Percentiles rank a stretch among this genome's conserved stretches.
These are phyloP conservation scores for Peromyscus aztecus DNA, from an alignment of 2,797 vertebrate genomes.

Conservation along the genomic window DNA sequence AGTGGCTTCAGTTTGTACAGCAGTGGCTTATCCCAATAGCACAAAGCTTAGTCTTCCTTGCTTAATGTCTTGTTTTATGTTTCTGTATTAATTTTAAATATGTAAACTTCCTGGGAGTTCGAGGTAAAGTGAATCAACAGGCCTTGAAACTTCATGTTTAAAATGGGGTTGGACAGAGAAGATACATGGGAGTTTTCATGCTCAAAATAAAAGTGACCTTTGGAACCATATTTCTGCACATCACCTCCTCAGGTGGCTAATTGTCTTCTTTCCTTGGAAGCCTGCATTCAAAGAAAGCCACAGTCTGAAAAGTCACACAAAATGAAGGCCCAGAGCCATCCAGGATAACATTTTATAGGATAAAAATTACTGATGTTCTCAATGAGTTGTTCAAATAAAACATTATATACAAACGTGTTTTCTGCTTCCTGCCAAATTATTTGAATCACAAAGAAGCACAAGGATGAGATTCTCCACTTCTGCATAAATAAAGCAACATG, in stretches of 20 bases:
- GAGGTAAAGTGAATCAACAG: background rate
- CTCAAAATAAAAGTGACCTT: background rate
- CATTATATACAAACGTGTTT: background rate
- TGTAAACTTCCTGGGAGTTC: background rate
- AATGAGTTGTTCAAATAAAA: background rate
- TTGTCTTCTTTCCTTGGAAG: background rate
- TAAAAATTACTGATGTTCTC: background rate
- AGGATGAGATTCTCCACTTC: background rate
- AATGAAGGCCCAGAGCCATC: background rate
- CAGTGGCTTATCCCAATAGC: background rate
- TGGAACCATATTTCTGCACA: background rate
- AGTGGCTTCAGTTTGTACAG: background rate
- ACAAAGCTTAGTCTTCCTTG: background rate
- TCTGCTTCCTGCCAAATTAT: conserved; percentile 2
- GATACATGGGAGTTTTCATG: background rate
- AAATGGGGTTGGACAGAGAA: background rate
- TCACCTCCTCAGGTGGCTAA: background rate
- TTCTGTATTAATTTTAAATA: conserved; percentile 13
- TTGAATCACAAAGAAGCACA: background rate
- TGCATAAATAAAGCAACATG: background rate
- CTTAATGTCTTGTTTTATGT: background rate
- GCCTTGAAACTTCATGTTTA: background rate
- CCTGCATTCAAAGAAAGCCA: background rate
- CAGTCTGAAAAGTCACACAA: conserved; percentile 30
- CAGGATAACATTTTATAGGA: background rate